These are phyloP conservation scores for Microplitis demolitor DNA, from an alignment of 1,140 invertebrate genomes.

Conservation along the genomic window DNA sequence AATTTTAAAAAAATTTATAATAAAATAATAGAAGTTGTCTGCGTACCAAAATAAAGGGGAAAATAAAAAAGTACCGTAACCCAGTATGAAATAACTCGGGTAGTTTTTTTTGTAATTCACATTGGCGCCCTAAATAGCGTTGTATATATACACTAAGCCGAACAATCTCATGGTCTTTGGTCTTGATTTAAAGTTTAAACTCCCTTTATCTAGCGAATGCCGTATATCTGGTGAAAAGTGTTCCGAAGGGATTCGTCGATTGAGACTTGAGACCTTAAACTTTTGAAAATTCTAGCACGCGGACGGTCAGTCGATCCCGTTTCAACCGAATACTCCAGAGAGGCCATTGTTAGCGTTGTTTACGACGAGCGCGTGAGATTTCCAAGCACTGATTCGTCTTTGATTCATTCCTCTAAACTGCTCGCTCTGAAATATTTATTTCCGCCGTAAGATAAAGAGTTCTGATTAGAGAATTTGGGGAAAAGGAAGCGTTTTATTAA, in stretches of 20 bases:
- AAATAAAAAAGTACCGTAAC: neutral
- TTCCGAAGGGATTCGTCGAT: constrained; percentile 43
- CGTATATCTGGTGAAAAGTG: constrained; percentile 44
- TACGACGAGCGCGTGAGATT: constrained; percentile 58
- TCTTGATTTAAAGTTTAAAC: constrained; percentile 58
- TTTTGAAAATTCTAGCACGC: neutral
- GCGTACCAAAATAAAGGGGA: no score
- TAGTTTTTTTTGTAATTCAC: neutral
- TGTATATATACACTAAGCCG: no score
- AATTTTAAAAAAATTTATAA: no score
- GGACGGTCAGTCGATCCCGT: constrained; percentile 47
- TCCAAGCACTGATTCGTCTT: constrained; percentile 48
- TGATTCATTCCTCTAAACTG: constrained; percentile 21
- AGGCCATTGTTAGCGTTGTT: constrained; percentile 58
- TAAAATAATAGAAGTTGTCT: no score
- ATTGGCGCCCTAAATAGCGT: no score
- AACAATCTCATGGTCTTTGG: neutral
- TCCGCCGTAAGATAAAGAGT: no score
- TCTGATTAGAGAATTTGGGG: no score
- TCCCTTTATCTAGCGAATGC: constrained; percentile 54
- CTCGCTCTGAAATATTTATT: no score
- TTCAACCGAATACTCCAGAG: no score
- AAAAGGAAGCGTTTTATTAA: no score
- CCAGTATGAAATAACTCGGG: no score
- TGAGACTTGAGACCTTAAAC: constrained; percentile 4